These are phyloP conservation scores for Cyaniris semiargus DNA, from an alignment of 2,888 invertebrate genomes.

Conservation along the genomic window DNA sequence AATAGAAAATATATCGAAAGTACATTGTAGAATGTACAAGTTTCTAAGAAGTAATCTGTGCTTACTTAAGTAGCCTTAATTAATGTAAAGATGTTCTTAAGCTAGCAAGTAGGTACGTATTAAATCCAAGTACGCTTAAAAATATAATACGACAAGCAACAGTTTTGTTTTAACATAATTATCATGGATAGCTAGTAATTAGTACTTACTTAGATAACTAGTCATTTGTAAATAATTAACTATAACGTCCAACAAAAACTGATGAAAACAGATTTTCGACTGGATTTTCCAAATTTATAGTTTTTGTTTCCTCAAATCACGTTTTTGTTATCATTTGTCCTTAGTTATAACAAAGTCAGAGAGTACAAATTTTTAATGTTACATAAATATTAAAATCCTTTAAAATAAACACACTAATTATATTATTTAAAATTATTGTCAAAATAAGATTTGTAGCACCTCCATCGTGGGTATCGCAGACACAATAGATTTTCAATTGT, in stretches of 20 bases:
- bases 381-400: background rate
- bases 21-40: too few species aligned
- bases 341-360: background rate
- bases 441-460: too few species aligned
- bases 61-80: too few species aligned
- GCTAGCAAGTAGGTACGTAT: too few species aligned
- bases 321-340: background rate
- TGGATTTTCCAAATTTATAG: background rate
- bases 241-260: background rate
- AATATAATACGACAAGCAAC: too few species aligned
- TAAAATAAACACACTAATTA: background rate
- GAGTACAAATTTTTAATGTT: background rate
- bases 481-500: too few species aligned
- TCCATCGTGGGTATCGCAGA: too few species aligned
- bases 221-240: background rate
- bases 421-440: background rate
- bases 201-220: background rate
- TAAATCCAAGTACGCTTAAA: too few species aligned
- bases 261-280: background rate
- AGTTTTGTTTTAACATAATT: too few species aligned
- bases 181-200: background rate
- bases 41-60: too few species aligned
- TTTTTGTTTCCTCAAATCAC: conserved; percentile 6
- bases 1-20: too few species aligned
- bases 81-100: too few species aligned